A percentile compares a stretch with the other conserved stretches of the same genome.
These are phyloP conservation scores for Atta cephalotes DNA, from an alignment of 1,140 invertebrate genomes.

Conservation along the genomic window DNA sequence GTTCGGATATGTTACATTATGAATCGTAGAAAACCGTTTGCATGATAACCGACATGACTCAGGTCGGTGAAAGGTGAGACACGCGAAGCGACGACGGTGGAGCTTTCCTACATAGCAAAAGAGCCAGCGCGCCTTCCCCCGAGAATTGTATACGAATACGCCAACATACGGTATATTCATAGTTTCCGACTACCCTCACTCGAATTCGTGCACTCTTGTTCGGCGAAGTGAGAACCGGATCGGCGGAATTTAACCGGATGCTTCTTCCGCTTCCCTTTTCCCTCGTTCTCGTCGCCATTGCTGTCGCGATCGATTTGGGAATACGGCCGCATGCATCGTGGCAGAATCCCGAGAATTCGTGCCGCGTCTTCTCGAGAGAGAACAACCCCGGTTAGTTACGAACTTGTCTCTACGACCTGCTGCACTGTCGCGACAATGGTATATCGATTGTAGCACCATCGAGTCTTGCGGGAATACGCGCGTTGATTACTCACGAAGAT, in stretches of 20 bases:
- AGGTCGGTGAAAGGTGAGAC: conserved; percentile 31
- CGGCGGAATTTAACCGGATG: conserved; percentile 32
- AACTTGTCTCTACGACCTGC: conserved; percentile 50
- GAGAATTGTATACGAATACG: conserved; percentile 48
- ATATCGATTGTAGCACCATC: conserved; percentile 23
- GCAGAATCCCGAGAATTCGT: conserved; percentile 38
- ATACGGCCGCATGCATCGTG: conserved; percentile 45
- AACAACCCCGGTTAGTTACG: conserved; percentile 28
- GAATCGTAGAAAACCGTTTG: conserved; percentile 40
- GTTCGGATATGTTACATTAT: conserved; percentile 4
- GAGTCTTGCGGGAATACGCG: conserved; percentile 29
- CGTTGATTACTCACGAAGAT: conserved; percentile 50
- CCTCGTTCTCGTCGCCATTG: conserved; percentile 23
- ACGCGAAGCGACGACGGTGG: conserved; percentile 10
- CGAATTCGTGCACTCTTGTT: conserved; percentile 38
- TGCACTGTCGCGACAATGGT: conserved; percentile 32
- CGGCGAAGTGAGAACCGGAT: conserved; percentile 39
- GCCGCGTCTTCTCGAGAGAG: conserved; percentile 29
- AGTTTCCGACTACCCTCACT: conserved; percentile 26
- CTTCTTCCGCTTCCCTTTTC: conserved; percentile 39
- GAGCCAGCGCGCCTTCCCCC: neutral
- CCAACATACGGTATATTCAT: conserved; percentile 41
- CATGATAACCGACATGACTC: conserved; percentile 45
- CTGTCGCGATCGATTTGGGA: conserved; percentile 62
- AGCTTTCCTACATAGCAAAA: neutral